A percentile compares a stretch with the other conserved stretches of the same genome.
Evolutionary conservation across 2,888 invertebrate species (phyloP).

Genomic region (Bellardia pandia): DNA sequence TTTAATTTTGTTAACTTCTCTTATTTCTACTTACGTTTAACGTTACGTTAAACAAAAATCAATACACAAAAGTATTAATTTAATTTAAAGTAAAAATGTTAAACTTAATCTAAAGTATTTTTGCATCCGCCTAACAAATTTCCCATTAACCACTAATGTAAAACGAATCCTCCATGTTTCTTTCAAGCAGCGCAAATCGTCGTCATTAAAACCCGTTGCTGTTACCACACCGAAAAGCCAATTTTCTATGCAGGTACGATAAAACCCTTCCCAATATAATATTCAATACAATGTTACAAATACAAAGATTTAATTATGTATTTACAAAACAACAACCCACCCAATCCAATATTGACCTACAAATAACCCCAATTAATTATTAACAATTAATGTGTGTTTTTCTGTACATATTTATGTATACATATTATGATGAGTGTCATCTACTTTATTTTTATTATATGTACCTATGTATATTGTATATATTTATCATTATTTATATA

Average conservation of each 20-base stretch:
- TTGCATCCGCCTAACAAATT: slow-evolving; percentile 47
- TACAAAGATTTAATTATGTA: not conserved
- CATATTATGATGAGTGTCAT: too few species aligned
- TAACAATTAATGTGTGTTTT: slow-evolving; percentile 16
- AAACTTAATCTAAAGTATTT: not conserved
- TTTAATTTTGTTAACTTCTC: slow-evolving; percentile 36
- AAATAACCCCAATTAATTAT: slow-evolving; percentile 33
- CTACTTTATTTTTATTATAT: not conserved
- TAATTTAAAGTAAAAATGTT: slow-evolving; percentile 39
- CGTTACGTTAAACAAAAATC: slow-evolving; percentile 11
- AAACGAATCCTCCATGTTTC: slow-evolving; percentile 60
- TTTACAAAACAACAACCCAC: not conserved
- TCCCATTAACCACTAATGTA: slow-evolving; percentile 65
- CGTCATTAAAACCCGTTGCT: slow-evolving; percentile 79
- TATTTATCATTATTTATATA: slow-evolving; percentile 13
- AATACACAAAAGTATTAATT: slow-evolving; percentile 26
- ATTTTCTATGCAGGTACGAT: slow-evolving; percentile 83
- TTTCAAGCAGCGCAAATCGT: slow-evolving; percentile 81
- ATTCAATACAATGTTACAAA: slow-evolving; percentile 4
- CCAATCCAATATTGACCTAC: not conserved
- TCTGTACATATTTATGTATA: not conserved
- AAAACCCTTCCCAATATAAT: slow-evolving; percentile 56
- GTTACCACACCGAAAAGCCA: slow-evolving; percentile 80
- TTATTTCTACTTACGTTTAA: slow-evolving; percentile 45
- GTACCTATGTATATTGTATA: not conserved